Evolutionary conservation across 2,113 vertebrate genomes (phyloP), one percentile per base, ranked within the genome.

Genomic region (Myiagra hebetior): DNA sequence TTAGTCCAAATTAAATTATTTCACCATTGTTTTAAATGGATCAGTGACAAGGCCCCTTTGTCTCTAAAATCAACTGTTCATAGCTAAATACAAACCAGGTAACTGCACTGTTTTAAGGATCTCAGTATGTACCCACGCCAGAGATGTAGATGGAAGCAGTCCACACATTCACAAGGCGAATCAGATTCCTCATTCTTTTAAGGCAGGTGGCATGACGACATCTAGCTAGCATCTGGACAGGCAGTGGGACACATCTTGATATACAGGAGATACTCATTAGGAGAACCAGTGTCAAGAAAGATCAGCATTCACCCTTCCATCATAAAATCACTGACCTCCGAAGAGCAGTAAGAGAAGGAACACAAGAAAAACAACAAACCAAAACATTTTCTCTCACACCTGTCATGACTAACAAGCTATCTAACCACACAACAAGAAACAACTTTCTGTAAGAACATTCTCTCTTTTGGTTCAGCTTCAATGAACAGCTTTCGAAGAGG

Each of bases 101-200:
- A 65, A 62, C 31, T 26, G 14, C 20, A 49, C 4, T 8, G 6
- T 46, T 88, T 68, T 22, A 67, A 87, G 35, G 14, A 75, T 52
- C 42, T 77, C n/a, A n/a, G 3, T 9, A 39, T 4, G 33, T 59
- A 31, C 24, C 33, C 9, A 20, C 2, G 1, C 33, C 11, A 37
- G 23, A 59, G 6, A 65, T 30, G 8, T 0, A 5, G 10, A 39
- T 3, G 4, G 37, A 70, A n/a, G 6, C 11, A 49, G 15, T 15
- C n/a, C 41, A 19, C 3, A 7, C 3, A 15, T 16, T 35, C 49
- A 44, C 8, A 44, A 47, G 67, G 13, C 15, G 30, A 85, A 46
- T 19, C 6, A 69, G 9, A 47, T 35, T 85, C 9, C 20, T 6
- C 18, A 11, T 31, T 83, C 23, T 35, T 55, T 41, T 23, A 63